A percentile compares a stretch with the other conserved stretches of the same genome.
Conservation (phyloP, 2,113 vertebrate genomes). For the Anhinga rufa region DNA sequence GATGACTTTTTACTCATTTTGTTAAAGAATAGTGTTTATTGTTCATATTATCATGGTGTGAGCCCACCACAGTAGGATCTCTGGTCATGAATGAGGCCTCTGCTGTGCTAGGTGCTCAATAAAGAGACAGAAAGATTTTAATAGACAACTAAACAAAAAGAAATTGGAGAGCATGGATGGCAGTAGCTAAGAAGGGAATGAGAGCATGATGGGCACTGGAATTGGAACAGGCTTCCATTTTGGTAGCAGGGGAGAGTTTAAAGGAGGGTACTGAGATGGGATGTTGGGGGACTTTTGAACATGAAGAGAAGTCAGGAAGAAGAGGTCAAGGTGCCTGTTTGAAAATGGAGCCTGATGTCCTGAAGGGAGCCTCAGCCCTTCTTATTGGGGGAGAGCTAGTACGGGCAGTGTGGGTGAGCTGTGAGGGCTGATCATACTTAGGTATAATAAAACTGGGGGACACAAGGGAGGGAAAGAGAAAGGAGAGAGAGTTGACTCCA, state of each 20-base stretch:
- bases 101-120: neutral
- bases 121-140: neutral
- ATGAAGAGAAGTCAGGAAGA: neutral
- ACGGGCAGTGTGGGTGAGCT: neutral
- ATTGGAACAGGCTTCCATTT: neutral
- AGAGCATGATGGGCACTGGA: neutral
- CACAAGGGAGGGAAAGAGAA: neutral
- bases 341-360: neutral
- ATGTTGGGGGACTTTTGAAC: neutral
- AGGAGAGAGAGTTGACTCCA: neutral
- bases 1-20: neutral
- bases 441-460: neutral
- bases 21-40: neutral
- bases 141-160: neutral
- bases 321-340: neutral
- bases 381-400: neutral
- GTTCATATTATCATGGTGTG: neutral
- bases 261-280: neutral
- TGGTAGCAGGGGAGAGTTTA: neutral
- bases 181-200: neutral
- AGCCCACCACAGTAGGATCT: neutral
- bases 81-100: neutral
- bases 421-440: neutral
- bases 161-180: neutral
- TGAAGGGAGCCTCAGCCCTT: neutral